Evolutionary conservation across 2,888 invertebrate species (phyloP).

Genomic region (Hydropsyche betteni): DNA sequence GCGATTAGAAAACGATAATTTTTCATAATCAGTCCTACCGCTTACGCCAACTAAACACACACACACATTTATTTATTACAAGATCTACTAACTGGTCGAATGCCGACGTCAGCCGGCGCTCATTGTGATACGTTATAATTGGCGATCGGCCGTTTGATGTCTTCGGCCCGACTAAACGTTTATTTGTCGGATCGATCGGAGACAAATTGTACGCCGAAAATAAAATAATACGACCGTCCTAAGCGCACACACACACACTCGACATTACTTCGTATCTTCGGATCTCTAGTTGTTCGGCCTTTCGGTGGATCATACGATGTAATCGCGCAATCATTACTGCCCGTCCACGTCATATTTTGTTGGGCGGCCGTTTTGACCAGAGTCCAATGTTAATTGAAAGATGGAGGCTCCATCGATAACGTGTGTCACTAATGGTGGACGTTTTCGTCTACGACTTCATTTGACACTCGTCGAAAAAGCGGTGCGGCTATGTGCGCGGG

Average conservation of each 20-base stretch:
- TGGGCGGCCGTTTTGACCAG: constrained; percentile 46
- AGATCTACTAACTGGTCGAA: constrained; percentile 9
- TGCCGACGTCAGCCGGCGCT: constrained; percentile 26
- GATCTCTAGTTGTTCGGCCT: constrained; percentile 14
- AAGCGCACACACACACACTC: neutral
- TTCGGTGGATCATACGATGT: constrained; percentile 42
- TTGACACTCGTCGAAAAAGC: constrained; percentile 48
- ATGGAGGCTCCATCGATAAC: constrained; percentile 49
- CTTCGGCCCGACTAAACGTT: constrained; percentile 23
- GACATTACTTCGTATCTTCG: neutral
- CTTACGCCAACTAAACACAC: neutral
- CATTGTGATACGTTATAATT: constrained; percentile 29
- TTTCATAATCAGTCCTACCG: constrained; percentile 28
- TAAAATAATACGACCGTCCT: neutral
- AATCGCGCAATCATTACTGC: constrained; percentile 47
- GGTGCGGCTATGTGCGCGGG: neutral
- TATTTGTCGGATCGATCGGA: constrained; percentile 41
- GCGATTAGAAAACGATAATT: constrained; percentile 29
- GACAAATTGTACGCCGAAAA: constrained; percentile 40
- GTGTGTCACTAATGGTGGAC: constrained; percentile 52
- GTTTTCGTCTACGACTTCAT: constrained; percentile 52
- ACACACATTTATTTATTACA: neutral
- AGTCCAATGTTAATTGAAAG: constrained; percentile 49
- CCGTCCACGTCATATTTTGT: constrained; percentile 48
- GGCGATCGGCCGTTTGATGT: constrained; percentile 24